phyloP scores from a whole-genome alignment of 2,888 invertebrate genomes.

The Keiferia lycopersicella region DNA sequence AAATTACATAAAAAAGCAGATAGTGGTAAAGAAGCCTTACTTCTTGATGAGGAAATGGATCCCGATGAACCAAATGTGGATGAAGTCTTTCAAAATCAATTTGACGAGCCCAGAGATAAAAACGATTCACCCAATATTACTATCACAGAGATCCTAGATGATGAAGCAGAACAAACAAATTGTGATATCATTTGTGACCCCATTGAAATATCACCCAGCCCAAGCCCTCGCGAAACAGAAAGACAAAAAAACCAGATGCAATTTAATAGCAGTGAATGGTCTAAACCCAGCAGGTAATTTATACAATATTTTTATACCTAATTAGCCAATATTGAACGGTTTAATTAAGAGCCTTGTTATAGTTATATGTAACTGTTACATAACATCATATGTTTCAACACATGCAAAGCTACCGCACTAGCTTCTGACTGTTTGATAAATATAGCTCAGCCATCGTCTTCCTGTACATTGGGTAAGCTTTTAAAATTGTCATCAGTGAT shows the following conservation, averaged over 20 bases:
- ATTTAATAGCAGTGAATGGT: constrained; percentile 64
- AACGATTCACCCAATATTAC: constrained; percentile 74
- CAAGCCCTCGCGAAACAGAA: constrained; percentile 58
- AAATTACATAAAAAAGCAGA: constrained; percentile 64
- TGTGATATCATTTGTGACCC: constrained; percentile 59
- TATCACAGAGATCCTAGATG: constrained; percentile 74
- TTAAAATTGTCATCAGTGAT: constrained; percentile 78
- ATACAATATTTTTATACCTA: constrained; percentile 32
- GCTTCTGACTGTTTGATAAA: constrained; percentile 74
- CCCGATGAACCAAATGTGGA: constrained; percentile 70
- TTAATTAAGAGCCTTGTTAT: constrained; percentile 32
- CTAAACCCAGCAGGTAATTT: constrained; percentile 76
- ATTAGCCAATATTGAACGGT: constrained; percentile 35
- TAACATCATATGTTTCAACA: constrained; percentile 64
- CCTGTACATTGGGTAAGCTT: constrained; percentile 76
- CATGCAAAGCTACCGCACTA: constrained; percentile 75
- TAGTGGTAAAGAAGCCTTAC: constrained; percentile 59
- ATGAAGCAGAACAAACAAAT: constrained; percentile 53
- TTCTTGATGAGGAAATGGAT: constrained; percentile 68
- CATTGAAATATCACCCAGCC: constrained; percentile 71
- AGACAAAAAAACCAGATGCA: constrained; percentile 53
- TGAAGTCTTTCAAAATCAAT: constrained; percentile 70
- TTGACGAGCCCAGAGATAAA: constrained; percentile 58
- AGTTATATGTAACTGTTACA: constrained; percentile 63
- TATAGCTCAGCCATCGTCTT: constrained; percentile 72